These are phyloP conservation scores for Gobionotothen gibberifrons DNA, from an alignment of 2,797 vertebrate genomes.

Conservation along the genomic window DNA sequence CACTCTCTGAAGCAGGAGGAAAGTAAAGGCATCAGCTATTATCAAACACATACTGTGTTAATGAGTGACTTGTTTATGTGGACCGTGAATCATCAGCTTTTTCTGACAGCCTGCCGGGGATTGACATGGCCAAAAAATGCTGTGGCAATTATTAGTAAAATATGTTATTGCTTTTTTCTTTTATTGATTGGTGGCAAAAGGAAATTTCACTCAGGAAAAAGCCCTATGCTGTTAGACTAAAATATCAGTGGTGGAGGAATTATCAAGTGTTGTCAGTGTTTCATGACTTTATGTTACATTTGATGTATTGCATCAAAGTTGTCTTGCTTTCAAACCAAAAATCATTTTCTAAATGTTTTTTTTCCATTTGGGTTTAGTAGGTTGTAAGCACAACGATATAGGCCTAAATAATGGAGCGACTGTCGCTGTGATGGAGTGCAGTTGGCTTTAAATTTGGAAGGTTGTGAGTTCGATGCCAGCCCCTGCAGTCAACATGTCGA, in stretches of 20 bases:
- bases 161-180: neutral
- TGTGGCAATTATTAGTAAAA: conserved; percentile 6
- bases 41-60: conserved; percentile 13
- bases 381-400: no score
- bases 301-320: no score
- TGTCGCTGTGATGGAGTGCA: no score
- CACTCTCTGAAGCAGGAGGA: conserved; percentile 34
- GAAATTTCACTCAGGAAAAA: neutral
- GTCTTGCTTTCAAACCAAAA: no score
- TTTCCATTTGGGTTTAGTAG: no score
- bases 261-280: no score
- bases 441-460: no score
- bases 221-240: neutral
- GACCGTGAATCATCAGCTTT: conserved; percentile 1
- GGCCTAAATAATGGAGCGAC: no score
- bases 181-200: neutral
- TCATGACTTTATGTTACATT: neutral
- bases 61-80: neutral
- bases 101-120: neutral
- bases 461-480: no score
- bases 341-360: no score
- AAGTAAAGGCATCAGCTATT: conserved; percentile 25
- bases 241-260: neutral
- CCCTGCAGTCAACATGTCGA: no score
- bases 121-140: neutral